A percentile compares a stretch with the other conserved stretches of the same genome.
These are phyloP conservation scores for Chiridota heheva DNA, from an alignment of 35 echinoderm and acorn worm genomes.

Conservation along the genomic window DNA sequence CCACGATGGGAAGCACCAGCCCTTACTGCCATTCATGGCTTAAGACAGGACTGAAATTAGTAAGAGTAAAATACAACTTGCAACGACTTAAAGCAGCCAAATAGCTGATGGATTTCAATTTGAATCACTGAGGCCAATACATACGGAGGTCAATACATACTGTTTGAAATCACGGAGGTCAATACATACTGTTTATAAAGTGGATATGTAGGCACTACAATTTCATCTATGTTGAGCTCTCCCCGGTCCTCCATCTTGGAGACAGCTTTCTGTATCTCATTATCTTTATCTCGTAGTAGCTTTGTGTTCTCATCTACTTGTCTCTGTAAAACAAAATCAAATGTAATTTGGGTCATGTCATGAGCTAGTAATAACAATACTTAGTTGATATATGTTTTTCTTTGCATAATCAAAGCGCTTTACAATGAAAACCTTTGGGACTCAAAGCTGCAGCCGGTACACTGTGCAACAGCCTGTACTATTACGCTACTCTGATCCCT, in stretches of 20 bases:
- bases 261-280: slow-evolving; percentile 75
- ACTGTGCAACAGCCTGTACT: too few species aligned
- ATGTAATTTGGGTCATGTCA: background rate
- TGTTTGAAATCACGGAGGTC: background rate
- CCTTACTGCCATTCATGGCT: too few species aligned
- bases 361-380: background rate
- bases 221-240: slow-evolving; percentile 86
- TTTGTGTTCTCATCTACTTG: slow-evolving; percentile 73
- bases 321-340: slow-evolving; percentile 39
- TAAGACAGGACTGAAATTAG: too few species aligned
- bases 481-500: too few species aligned
- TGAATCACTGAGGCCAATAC: too few species aligned
- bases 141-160: too few species aligned
- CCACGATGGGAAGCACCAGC: too few species aligned
- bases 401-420: background rate
- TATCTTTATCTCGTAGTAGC: slow-evolving; percentile 82
- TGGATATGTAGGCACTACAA: slow-evolving; percentile 81
- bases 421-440: background rate
- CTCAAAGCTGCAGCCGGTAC: too few species aligned
- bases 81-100: too few species aligned
- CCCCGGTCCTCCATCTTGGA: slow-evolving; percentile 83
- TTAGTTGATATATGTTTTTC: background rate
- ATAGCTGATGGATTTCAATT: too few species aligned
- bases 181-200: slow-evolving; percentile 93
- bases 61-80: too few species aligned